Conservation (phyloP, 1,140 invertebrate species). For the Pseudomyrmex sp. region DNA sequence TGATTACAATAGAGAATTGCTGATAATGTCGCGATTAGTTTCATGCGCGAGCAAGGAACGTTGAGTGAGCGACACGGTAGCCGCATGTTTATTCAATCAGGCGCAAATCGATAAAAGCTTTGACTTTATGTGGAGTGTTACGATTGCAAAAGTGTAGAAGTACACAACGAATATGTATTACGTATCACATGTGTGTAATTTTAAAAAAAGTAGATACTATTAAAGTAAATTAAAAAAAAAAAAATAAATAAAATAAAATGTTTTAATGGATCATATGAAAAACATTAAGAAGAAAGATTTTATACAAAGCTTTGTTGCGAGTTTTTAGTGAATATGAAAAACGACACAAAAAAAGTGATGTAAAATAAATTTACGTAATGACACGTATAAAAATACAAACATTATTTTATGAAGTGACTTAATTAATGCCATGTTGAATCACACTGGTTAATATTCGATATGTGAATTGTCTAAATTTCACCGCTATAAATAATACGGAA, state of each 20-base stretch:
- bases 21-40: conserved; percentile 35
- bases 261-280: background rate
- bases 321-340: background rate
- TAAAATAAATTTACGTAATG: background rate
- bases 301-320: background rate
- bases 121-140: background rate
- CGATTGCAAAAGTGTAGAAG: background rate
- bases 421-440: background rate
- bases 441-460: background rate
- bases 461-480: background rate
- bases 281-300: background rate
- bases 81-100: background rate
- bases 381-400: background rate
- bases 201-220: background rate
- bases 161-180: background rate
- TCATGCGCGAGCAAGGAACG: background rate
- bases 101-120: background rate
- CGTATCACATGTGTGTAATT: background rate
- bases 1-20: conserved; percentile 36
- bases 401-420: background rate
- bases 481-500: background rate
- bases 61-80: background rate
- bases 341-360: background rate
- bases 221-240: background rate
- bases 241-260: background rate